Percentiles rank a stretch among this genome's conserved stretches.
These are phyloP conservation scores for Phalangium opilio DNA, from an alignment of 2,888 invertebrate genomes.

Conservation along the genomic window DNA sequence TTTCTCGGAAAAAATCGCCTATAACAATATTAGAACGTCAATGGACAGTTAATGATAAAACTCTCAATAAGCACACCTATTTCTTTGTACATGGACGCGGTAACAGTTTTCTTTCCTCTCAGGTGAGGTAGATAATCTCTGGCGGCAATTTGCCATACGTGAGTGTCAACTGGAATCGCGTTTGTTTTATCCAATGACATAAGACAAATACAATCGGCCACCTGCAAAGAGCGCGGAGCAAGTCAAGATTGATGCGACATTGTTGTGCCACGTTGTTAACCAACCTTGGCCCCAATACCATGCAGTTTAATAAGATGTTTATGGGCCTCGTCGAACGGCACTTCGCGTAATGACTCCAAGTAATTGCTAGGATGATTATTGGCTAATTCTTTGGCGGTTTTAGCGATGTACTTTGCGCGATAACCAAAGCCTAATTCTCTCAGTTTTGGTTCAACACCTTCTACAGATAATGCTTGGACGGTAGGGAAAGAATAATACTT, in stretches of 20 bases:
- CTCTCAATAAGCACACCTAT: constrained; percentile 47
- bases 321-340: constrained; percentile 57
- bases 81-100: constrained; percentile 66
- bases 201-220: constrained; percentile 92
- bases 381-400: constrained; percentile 51
- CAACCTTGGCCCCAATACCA: constrained; percentile 85
- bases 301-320: constrained; percentile 55
- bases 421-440: constrained; percentile 44
- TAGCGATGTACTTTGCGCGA: constrained; percentile 68
- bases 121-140: constrained; percentile 63
- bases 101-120: constrained; percentile 54
- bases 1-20: constrained; percentile 50
- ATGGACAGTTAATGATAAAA: no score
- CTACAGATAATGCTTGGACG: constrained; percentile 43
- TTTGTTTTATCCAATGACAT: constrained; percentile 83
- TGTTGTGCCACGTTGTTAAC: no score
- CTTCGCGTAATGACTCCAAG: constrained; percentile 49
- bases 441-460: constrained; percentile 52
- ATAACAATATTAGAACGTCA: no score
- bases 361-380: constrained; percentile 47
- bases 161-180: constrained; percentile 89
- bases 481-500: constrained; percentile 65
- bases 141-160: constrained; percentile 79
- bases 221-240: constrained; percentile 37
- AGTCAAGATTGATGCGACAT: no score